A percentile compares a stretch with the other conserved stretches of the same genome.
phyloP scores from a whole-genome alignment of 2,113 vertebrate species.

The Gracilinanus agilis region DNA sequence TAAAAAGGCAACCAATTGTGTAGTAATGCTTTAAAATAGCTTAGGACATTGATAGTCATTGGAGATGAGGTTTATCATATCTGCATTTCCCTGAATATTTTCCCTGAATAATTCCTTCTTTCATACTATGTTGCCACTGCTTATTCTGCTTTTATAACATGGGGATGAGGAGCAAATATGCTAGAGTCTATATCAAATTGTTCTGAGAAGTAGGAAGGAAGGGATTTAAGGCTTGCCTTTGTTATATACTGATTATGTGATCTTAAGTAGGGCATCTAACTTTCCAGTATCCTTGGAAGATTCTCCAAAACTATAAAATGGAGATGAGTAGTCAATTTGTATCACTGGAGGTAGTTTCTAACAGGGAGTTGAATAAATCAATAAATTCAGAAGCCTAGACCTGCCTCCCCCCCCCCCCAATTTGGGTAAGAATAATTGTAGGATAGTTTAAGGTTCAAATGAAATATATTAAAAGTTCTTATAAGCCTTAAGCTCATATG shows the following conservation, averaged over 20 bases:
- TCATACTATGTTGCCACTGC: not conserved
- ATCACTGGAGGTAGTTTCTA: not conserved
- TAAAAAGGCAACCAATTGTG: not conserved
- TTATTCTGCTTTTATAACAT: not conserved
- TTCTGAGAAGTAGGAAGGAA: not conserved
- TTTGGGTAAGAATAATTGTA: not conserved
- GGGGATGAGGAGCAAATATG: not conserved
- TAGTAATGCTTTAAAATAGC: not conserved
- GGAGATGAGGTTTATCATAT: not conserved
- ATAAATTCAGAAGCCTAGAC: not conserved
- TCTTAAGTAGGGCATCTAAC: not conserved
- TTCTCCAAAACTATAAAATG: not conserved
- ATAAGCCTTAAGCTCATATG: not conserved
- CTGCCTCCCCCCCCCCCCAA: not conserved
- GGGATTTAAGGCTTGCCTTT: not conserved
- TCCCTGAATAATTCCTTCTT: not conserved
- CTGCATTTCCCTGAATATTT: not conserved
- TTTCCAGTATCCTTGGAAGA: not conserved
- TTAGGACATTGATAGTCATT: not conserved
- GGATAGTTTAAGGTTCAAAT: not conserved
- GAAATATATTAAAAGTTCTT: not conserved
- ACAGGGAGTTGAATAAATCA: not conserved
- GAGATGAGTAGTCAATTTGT: not conserved
- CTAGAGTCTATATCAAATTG: not conserved
- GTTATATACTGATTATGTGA: not conserved